A percentile compares a stretch with the other conserved stretches of the same genome.
Evolutionary conservation across 2,888 invertebrate genomes (phyloP).

Genomic region (Entomobrya multifasciata): DNA sequence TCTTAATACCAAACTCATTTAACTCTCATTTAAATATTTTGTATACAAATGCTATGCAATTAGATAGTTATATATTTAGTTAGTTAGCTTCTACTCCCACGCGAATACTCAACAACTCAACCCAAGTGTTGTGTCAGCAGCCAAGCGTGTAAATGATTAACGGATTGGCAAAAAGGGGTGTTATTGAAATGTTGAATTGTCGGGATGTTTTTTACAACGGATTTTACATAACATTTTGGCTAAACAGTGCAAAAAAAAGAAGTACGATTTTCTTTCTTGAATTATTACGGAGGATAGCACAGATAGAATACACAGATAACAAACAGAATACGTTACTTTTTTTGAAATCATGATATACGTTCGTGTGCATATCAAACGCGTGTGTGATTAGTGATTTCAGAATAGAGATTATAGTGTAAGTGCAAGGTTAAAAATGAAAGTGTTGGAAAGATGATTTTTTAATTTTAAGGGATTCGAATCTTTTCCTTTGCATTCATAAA

Average conservation of each 20-base stretch:
- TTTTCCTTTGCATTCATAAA: not conserved
- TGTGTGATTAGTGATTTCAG: not conserved
- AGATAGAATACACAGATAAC: too few relatives aligned
- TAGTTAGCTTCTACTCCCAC: constrained; percentile 33
- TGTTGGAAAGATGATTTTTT: not conserved
- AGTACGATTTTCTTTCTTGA: too few relatives aligned
- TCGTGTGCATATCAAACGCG: not conserved
- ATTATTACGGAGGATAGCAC: too few relatives aligned
- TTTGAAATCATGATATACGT: too few relatives aligned
- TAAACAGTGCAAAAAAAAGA: not conserved
- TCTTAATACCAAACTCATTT: not conserved
- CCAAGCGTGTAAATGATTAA: constrained; percentile 39
- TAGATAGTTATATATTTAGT: not conserved
- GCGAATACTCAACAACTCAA: not conserved
- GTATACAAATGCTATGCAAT: not conserved
- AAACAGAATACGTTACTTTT: too few relatives aligned
- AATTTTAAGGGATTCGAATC: not conserved
- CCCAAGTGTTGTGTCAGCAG: constrained; percentile 37
- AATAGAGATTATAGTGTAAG: not conserved
- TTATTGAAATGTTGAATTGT: not conserved
- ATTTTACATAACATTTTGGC: constrained; percentile 31
- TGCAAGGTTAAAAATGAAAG: constrained; percentile 11
- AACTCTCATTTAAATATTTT: not conserved
- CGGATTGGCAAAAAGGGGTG: constrained; percentile 22
- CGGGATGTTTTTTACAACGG: not conserved